Conservation (phyloP, 2,888 invertebrate species). For the Drosophila multiciliata region DNA sequence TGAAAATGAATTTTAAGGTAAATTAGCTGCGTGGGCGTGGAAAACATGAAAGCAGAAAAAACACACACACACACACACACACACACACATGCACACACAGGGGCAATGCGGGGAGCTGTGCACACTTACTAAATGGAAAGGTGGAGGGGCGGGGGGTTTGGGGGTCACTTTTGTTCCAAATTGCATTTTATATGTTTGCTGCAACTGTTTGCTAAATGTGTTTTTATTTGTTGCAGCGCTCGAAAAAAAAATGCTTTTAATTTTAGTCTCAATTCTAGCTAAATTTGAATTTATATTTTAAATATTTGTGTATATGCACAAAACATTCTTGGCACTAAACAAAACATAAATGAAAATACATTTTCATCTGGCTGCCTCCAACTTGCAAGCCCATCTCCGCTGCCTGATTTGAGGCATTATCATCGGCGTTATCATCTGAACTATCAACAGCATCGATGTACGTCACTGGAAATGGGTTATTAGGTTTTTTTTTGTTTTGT, state of each 20-base stretch:
- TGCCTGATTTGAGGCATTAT: neutral
- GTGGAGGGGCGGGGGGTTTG: neutral
- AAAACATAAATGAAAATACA: neutral
- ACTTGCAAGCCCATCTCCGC: slow-evolving; percentile 16
- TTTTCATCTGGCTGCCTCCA: neutral
- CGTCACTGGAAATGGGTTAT: slow-evolving; percentile 37
- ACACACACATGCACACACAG: neutral
- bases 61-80: slow-evolving; percentile 32
- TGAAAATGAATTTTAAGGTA: slow-evolving; percentile 74
- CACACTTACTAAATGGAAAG: neutral
- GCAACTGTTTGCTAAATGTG: slow-evolving; percentile 25
- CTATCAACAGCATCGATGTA: slow-evolving; percentile 31
- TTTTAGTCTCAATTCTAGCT: slow-evolving; percentile 16
- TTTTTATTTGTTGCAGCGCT: slow-evolving; percentile 11
- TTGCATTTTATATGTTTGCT: slow-evolving; percentile 49
- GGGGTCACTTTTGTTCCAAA: slow-evolving; percentile 40
- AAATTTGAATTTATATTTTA: slow-evolving; percentile 1
- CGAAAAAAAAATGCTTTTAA: slow-evolving; percentile 10
- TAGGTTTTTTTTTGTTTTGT: neutral
- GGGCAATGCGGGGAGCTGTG: neutral
- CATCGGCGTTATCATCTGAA: slow-evolving; percentile 3
- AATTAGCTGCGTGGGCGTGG: slow-evolving; percentile 71
- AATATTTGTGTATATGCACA: slow-evolving; percentile 39
- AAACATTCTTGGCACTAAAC: slow-evolving; percentile 14
- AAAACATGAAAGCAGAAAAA: slow-evolving; percentile 7